Evolutionary conservation across 1,140 invertebrate species (phyloP).

Genomic region (Bombus superbus): DNA sequence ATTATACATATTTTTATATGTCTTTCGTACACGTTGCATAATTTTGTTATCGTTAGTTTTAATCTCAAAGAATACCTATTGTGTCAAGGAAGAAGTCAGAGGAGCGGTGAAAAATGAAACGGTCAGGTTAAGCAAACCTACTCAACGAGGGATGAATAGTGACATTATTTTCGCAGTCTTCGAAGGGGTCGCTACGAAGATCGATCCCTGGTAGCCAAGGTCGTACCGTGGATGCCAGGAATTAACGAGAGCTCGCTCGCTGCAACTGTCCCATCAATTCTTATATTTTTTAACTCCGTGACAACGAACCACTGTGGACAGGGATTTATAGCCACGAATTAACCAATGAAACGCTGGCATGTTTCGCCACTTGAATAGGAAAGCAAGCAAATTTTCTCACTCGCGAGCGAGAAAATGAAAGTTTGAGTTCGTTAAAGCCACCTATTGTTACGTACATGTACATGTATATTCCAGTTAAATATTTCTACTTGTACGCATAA

Average conservation of each 20-base stretch:
- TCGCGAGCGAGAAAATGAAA: background rate
- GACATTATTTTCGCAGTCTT: slow-evolving; percentile 28
- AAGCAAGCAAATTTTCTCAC: background rate
- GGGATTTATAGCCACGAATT: slow-evolving; percentile 13
- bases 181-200: slow-evolving; percentile 22
- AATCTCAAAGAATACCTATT: too few species aligned
- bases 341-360: background rate
- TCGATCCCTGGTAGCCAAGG: slow-evolving; percentile 20
- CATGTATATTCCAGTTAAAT: too few species aligned
- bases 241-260: background rate
- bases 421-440: background rate
- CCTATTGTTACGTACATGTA: background rate
- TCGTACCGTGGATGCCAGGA: background rate
- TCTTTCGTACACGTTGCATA: too few species aligned
- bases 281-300: background rate
- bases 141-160: slow-evolving; percentile 4
- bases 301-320: too few species aligned
- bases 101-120: background rate
- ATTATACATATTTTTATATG: too few species aligned
- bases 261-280: slow-evolving; percentile 13
- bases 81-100: background rate
- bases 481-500: too few species aligned
- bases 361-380: background rate
- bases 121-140: background rate
- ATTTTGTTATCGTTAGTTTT: too few species aligned